Evolutionary conservation across 2,888 invertebrate genomes (phyloP), one percentile per base, ranked within the genome.

Genomic region (Caenorhabditis sp.): DNA sequence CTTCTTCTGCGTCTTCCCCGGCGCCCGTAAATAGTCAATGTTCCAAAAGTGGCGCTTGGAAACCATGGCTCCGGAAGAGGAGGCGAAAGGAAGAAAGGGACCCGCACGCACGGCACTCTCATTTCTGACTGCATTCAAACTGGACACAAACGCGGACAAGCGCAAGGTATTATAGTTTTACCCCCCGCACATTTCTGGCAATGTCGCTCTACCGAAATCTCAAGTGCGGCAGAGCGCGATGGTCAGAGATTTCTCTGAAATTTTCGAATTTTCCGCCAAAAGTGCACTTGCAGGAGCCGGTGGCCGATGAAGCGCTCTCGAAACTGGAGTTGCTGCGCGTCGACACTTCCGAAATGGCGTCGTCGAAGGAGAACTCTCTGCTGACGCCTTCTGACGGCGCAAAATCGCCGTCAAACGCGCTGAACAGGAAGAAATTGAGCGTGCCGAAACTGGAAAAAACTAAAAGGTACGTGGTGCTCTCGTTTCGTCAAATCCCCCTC

Each of bases 41-140:
- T 75, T 75, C 61, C 75, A 68, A 75, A 75, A 75, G 62, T 75
- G 75, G 75, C 68, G 75, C 56, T 52, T 68, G 46, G 75, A 68
- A 68, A 75, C 75, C 68, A 75, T 62, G 62, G 58, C 68, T 24
- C 61, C 55, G 61, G 56, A 53, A 20, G 65, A 46, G 43, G 41
- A 46, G 35, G 45, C 48, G 20, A 52, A 48, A 24, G n/a, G 41
- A 39, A 30, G 50, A 46, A 58, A 43, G 30, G 50, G 45, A 43
- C 32, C 59, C 9, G 43, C 52, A 37, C 70, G 70, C 43, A 59
- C 68, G 20, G 70, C 70, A 35, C 70, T 70, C 17, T 70, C 70
- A 15, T 70, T 70, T 59, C 43, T 70, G 45, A 53, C 59, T 22
- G 45, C 68, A 52, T 56, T 59, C 58, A 58, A 50, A 68, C 58